Percentiles rank a stretch among this genome's conserved stretches.
Evolutionary conservation across 2,113 vertebrate genomes (phyloP).

Genomic region (Plotosus lineatus): DNA sequence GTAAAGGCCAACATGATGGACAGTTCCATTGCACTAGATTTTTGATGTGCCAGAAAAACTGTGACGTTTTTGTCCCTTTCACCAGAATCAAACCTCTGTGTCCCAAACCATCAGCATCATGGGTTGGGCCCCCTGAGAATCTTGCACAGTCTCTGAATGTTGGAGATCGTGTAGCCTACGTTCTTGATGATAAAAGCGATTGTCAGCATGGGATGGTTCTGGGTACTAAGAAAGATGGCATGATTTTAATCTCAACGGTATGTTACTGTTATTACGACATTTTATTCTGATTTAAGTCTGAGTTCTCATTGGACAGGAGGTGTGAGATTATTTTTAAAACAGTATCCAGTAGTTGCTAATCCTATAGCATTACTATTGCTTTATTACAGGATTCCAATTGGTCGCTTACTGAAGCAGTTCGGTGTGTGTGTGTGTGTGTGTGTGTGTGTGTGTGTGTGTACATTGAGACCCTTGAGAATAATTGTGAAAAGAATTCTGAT

Average conservation of each 20-base stretch:
- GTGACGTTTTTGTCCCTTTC: conserved; percentile 75
- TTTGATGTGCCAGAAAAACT: conserved; percentile 71
- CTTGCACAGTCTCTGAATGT: conserved; percentile 47
- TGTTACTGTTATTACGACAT: conserved; percentile 46
- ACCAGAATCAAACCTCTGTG: conserved; percentile 63
- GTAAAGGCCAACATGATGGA: conserved; percentile 67
- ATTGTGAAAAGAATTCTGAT: no score
- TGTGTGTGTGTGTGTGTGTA: no score
- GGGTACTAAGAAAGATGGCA: conserved; percentile 45
- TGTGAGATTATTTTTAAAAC: neutral
- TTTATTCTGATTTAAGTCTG: neutral
- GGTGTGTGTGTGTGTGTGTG: no score
- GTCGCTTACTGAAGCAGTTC: no score
- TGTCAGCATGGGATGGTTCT: conserved; percentile 73
- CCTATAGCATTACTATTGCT: no score
- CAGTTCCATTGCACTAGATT: rapidly evolving
- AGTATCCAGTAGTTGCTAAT: neutral
- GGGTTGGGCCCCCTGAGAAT: neutral
- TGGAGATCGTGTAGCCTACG: conserved; percentile 79
- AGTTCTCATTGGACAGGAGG: neutral
- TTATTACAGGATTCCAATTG: no score
- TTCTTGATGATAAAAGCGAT: conserved; percentile 45
- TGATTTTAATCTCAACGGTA: conserved; percentile 66
- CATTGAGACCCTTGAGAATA: no score
- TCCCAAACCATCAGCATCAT: neutral